phyloP scores from a whole-genome alignment of 2,797 vertebrate genomes.

The Poecilia gillii region DNA sequence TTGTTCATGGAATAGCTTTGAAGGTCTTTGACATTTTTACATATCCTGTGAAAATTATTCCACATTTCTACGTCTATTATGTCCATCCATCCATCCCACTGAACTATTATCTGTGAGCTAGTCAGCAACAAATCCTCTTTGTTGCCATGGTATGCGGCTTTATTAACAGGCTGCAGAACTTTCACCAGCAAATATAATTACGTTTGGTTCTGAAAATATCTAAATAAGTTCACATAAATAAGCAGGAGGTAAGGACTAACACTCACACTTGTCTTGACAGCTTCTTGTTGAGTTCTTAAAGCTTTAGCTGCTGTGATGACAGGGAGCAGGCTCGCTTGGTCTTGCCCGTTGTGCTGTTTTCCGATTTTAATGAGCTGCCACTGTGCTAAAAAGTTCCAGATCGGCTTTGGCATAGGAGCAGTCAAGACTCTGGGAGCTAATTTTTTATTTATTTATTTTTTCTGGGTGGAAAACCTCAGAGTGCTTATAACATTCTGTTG shows the following conservation, averaged over 20 bases:
- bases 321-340: slow-evolving; percentile 46
- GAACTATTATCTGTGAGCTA: background rate
- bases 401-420: slow-evolving; percentile 59
- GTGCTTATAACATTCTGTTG: slow-evolving; percentile 62
- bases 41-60: background rate
- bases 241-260: slow-evolving; percentile 23
- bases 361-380: slow-evolving; percentile 74
- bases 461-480: slow-evolving; percentile 68
- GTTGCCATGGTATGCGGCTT: background rate
- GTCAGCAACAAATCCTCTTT: background rate
- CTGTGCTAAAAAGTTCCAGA: slow-evolving; percentile 64
- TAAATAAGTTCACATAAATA: background rate
- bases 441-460: background rate
- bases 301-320: slow-evolving; percentile 49
- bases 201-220: background rate
- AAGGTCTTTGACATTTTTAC: background rate
- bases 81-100: background rate
- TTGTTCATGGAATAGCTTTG: background rate
- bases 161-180: background rate
- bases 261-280: slow-evolving; percentile 45
- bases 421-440: slow-evolving; percentile 56
- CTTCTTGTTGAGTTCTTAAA: slow-evolving; percentile 56
- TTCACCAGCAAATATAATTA: background rate
- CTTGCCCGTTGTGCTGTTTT: slow-evolving; percentile 67
- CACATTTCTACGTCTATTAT: background rate